Evolutionary conservation across 2,888 invertebrate species (phyloP).

Genomic region (Tuberolachnus salignus): DNA sequence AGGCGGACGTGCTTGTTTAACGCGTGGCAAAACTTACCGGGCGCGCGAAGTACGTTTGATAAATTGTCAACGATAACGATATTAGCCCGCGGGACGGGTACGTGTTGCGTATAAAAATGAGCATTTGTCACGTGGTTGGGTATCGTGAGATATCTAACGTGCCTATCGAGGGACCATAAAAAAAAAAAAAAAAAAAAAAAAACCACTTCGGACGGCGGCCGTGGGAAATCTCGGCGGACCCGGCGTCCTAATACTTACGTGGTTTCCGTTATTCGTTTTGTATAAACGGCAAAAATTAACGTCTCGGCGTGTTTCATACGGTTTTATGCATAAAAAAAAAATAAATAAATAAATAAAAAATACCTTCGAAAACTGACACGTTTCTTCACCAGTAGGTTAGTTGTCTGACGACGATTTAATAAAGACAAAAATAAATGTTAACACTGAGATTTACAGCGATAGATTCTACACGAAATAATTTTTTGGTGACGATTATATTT

Average conservation of each 20-base stretch:
- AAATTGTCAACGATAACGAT: no score
- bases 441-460: no score
- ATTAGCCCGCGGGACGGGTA: not conserved
- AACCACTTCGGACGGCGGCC: constrained; percentile 42
- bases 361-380: no score
- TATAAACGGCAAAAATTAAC: constrained; percentile 13
- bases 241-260: constrained; percentile 16
- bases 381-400: no score
- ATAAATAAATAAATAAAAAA: no score
- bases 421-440: no score
- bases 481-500: no score
- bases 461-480: no score
- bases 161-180: constrained; percentile 13
- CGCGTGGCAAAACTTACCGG: not conserved
- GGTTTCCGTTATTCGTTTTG: not conserved
- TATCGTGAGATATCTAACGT: constrained; percentile 33
- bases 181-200: constrained; percentile 39
- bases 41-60: not conserved
- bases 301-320: not conserved
- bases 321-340: not conserved
- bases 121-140: constrained; percentile 39
- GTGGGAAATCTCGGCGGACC: constrained; percentile 48
- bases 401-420: no score
- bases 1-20: constrained; percentile 20
- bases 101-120: constrained; percentile 27